Evolutionary conservation across 2,888 invertebrate species (phyloP).

Genomic region (Blomia tropicalis): DNA sequence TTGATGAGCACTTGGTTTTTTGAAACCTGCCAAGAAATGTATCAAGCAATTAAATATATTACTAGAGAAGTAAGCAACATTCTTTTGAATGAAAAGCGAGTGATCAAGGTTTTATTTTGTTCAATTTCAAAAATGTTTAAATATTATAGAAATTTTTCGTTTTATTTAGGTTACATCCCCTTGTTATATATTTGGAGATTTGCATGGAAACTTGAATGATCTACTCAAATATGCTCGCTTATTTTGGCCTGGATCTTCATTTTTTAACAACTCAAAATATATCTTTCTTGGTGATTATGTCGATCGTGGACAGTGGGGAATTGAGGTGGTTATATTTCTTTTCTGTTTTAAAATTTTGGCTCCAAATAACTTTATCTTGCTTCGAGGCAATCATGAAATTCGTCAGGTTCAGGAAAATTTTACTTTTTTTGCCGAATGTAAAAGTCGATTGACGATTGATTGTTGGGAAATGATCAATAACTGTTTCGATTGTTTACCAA

Average conservation of each 20-base stretch:
- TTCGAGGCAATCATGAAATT: slow-evolving; percentile 58
- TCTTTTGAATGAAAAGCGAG: neutral
- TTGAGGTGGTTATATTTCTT: slow-evolving; percentile 45
- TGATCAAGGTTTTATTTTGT: neutral
- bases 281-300: slow-evolving; percentile 62
- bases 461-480: slow-evolving; percentile 54
- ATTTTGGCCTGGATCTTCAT: slow-evolving; percentile 52
- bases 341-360: slow-evolving; percentile 53
- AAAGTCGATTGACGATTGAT: slow-evolving; percentile 29
- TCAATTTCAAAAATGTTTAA: too few relatives aligned
- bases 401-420: slow-evolving; percentile 49
- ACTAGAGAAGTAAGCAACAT: neutral
- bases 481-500: slow-evolving; percentile 53
- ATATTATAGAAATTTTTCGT: too few relatives aligned
- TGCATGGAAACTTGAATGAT: slow-evolving; percentile 56
- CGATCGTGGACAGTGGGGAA: slow-evolving; percentile 52
- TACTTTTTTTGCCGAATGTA: slow-evolving; percentile 55
- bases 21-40: neutral
- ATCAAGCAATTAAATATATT: neutral
- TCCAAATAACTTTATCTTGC: slow-evolving; percentile 46
- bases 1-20: neutral
- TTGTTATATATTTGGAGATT: slow-evolving; percentile 48
- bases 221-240: slow-evolving; percentile 45
- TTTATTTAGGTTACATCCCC: slow-evolving; percentile 43
- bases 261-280: slow-evolving; percentile 45